Base-by-base conservation (phyloP, 2,888 invertebrate genomes). In the Athalia rosae region DNA sequence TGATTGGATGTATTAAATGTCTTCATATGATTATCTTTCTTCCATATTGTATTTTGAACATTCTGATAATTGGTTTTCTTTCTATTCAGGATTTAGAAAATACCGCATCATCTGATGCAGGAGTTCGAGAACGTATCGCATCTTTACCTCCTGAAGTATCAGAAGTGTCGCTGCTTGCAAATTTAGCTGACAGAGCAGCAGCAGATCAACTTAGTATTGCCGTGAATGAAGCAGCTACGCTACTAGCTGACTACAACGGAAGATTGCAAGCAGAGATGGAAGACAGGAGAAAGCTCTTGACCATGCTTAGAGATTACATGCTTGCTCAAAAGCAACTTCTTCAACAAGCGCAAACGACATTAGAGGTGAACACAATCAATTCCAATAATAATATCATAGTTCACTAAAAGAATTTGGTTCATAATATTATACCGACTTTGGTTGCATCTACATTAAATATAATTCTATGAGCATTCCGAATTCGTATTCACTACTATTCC, bases 91-190 rank as follows among this genome's bases (percentile, higher is more conserved):
- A 97, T 84, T 91, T 99, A 85, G 99, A 99, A 90, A 97, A 97
- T 86, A 97, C 98, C 79, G 98, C 99, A 1, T 98, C 98, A 0
- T 96, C 97, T 84, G 99, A 99, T 92, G 98, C 98, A 80, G 94
- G 94, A 0, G 96, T 98, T 1, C 91, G 99, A 81, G 97, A 98
- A 89, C 94, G 95, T 87, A 99, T 99, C 83, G 98, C 98, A 0
- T 97, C 96, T 78, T 92, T 99, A 76, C 99, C 99, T 0, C 95
- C 96, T 69, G 98, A 98, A 91, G 97, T 99, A 3, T 98, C 98
- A 0, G 98, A 99, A 92, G 94, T 97, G 4, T 94, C 95, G 83
- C 93, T 96, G 86, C 93, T 99, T 78, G 93, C 95, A 82, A 97
- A 97, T 92, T 92, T 98, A 84, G 94, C 91, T 93, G 96, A 96